Base-by-base conservation (phyloP, 2,113 vertebrate species). In the Salvator merianae region DNA sequence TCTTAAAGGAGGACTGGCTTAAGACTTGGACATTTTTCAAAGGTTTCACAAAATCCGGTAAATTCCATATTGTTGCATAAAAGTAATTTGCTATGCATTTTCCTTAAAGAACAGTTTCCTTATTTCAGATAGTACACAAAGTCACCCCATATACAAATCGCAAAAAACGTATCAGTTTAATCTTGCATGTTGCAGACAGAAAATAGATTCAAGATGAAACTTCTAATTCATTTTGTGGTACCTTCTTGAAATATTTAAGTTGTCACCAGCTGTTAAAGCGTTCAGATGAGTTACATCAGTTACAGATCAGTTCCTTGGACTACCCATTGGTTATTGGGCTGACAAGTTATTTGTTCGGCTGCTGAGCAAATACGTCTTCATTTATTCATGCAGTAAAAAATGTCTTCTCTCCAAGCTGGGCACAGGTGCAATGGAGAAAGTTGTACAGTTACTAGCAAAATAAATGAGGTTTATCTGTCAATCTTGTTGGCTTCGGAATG, bases 311-410 rank as follows among this genome's bases (percentile, higher is more conserved):
- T 77, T 89, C 71, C 84, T 53, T 70, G 62, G 73, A 68, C 71
- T 28, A 26, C 10, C 89, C 40, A 55, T 63, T 2, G 43, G 87
- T 91, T 26, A 79, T 86, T 70, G 74, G 87, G 91, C 76, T 80
- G 22, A 85, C 68, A 82, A 78, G 80, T 87, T 83, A 78, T 36
- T 87, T 87, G 79, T 71, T 43, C 68, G 5, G 66, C 66, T 68
- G n/a, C 88, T 93, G 91, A 86, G 81, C 77, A 94, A 86, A 74
- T 85, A 91, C 13, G 89, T 75, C 16, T 86, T 86, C 87, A 89
- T 92, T 72, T 9, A 73, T 73, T 73, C 12, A 73, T 28, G 26
- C 28, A 26, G 12, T n/a, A 26, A 14, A 73, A 24, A 32, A 43
- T 66, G 77, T 9, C 55, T n/a, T n/a, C n/a, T n/a, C n/a, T n/a